Evolutionary conservation across 2,113 vertebrate genomes (phyloP).

Genomic region (Oryzias melastigma): DNA sequence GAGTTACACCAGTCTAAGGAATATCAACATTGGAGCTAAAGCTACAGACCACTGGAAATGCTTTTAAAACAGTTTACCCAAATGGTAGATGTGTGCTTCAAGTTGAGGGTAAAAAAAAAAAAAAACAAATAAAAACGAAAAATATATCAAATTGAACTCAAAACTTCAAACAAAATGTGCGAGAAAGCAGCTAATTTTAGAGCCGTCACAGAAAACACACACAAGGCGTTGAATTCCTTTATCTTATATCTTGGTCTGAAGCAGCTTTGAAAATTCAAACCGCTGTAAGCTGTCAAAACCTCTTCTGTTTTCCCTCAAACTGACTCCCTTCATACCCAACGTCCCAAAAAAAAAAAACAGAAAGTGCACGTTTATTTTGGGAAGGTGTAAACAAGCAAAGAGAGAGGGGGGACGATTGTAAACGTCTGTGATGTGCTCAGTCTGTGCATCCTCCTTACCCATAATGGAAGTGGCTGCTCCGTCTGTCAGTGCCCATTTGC

Average conservation of each 20-base stretch:
- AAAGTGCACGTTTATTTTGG: constrained; percentile 61
- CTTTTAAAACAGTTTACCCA: too few species aligned
- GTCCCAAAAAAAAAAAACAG: constrained; percentile 4
- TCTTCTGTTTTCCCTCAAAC: constrained; percentile 42
- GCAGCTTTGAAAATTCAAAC: constrained; percentile 62
- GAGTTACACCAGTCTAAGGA: too few species aligned
- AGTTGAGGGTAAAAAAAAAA: not conserved
- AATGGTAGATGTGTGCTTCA: too few species aligned
- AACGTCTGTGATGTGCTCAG: constrained; percentile 66
- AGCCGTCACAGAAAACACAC: constrained; percentile 11
- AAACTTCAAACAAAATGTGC: not conserved
- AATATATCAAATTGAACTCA: constrained; percentile 15
- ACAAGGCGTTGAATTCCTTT: constrained; percentile 10
- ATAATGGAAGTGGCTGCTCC: constrained; percentile 65
- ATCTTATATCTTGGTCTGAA: constrained; percentile 28
- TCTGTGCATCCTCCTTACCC: constrained; percentile 62
- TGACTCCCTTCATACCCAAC: constrained; percentile 58
- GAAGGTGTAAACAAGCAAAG: constrained; percentile 62
- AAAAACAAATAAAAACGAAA: not conserved
- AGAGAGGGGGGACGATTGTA: constrained; percentile 35
- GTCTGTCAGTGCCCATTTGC: constrained; percentile 73
- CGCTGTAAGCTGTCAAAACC: constrained; percentile 28
- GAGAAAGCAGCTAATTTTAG: constrained; percentile 33
- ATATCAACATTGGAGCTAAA: too few species aligned
- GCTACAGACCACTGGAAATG: too few species aligned